A percentile compares a stretch with the other conserved stretches of the same genome.
Conservation (phyloP, 92 coral and sea anemone genomes). For the Anthopleura xanthogrammica region DNA sequence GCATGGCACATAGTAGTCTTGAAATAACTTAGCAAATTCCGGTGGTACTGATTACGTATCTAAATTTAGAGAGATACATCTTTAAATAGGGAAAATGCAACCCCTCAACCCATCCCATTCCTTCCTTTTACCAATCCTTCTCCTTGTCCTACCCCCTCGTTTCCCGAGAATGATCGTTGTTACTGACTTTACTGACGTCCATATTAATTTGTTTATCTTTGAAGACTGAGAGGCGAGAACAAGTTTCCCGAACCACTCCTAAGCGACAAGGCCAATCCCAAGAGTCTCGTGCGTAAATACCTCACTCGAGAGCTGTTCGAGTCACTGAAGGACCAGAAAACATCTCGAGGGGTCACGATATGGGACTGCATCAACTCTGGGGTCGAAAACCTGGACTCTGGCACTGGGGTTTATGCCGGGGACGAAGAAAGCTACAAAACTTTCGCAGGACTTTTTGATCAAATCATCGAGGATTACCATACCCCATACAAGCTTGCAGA, state of each 20-base stretch:
- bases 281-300: conserved; percentile 57
- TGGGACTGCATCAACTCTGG: conserved; percentile 63
- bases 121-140: no score
- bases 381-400: conserved; percentile 55
- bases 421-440: conserved; percentile 70
- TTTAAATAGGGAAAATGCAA: no score
- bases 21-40: no score
- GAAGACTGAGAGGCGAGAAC: conserved; percentile 11
- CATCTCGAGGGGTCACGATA: conserved; percentile 56
- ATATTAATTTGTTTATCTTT: not conserved
- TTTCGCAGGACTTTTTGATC: conserved; percentile 47
- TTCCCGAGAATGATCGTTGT: no score
- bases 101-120: no score
- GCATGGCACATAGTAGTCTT: no score
- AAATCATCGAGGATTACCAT: conserved; percentile 85
- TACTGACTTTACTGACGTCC: no score
- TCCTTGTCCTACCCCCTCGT: no score
- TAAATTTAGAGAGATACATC: no score
- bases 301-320: conserved; percentile 64
- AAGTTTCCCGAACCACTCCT: conserved; percentile 45
- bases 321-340: conserved; percentile 56
- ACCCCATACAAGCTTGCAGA: conserved; percentile 70
- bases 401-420: conserved; percentile 65
- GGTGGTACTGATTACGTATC: no score
- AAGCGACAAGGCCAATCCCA: conserved; percentile 57